Percentiles rank a stretch among this genome's conserved stretches.
These are phyloP conservation scores for Nibea coibor DNA, from an alignment of 2,113 vertebrate species.

Conservation along the genomic window DNA sequence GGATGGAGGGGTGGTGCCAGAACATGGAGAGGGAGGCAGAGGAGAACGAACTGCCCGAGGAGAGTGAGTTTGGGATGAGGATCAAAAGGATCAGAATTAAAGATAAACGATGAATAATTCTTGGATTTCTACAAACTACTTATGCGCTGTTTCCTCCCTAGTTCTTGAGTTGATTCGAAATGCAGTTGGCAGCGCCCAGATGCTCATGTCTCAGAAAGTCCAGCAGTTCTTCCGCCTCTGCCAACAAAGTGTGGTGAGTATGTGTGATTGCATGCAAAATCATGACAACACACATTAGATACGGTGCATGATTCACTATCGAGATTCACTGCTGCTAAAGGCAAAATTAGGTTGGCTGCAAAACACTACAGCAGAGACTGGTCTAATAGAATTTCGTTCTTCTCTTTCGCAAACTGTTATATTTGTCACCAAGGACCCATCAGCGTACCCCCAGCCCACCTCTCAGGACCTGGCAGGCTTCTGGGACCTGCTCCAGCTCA, in stretches of 20 bases:
- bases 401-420: neutral
- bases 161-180: conserved; percentile 97
- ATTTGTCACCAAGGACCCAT: conserved; percentile 88
- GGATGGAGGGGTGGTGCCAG: conserved; percentile 99
- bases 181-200: conserved; percentile 94
- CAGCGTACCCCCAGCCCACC: conserved; percentile 94
- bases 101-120: conserved; percentile 9
- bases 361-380: neutral
- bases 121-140: conserved; percentile 21
- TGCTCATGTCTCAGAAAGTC: conserved; percentile 98
- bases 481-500: conserved; percentile 98
- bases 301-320: conserved; percentile 4
- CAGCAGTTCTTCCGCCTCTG: conserved; percentile 99
- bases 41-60: conserved; percentile 94
- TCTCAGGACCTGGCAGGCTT: conserved; percentile 97
- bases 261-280: conserved; percentile 25
- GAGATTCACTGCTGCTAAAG: conserved; percentile 3
- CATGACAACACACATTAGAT: conserved; percentile 37
- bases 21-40: conserved; percentile 97
- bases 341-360: conserved; percentile 11
- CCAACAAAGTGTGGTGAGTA: conserved; percentile 96
- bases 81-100: neutral
- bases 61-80: conserved; percentile 86
- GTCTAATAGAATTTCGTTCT: neutral
- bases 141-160: conserved; percentile 63